Base-by-base conservation (phyloP, 2,113 vertebrate species). In the Macquaria australasica region DNA sequence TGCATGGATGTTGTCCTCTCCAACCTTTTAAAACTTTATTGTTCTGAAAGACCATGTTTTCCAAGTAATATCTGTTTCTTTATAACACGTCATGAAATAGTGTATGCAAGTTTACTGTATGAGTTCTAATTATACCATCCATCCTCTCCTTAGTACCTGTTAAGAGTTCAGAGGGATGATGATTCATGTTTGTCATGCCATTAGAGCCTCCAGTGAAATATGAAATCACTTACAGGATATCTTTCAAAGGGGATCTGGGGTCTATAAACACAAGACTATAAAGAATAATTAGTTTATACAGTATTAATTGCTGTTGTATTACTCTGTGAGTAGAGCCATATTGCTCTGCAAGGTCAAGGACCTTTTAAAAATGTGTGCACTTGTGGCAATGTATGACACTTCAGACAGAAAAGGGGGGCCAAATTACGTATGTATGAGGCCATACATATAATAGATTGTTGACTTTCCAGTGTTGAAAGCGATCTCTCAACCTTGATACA, bases 81-180 rank as follows among this genome's bases (percentile, higher is more conserved):
- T 72, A 51, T 39, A 79, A 69, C 72, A 72, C 45, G 66, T 60
- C 50, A 45, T 86, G 5, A 71, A 77, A 79, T 59, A 56, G 48
- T 76, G 10, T 37, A 73, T 18, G 21, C 6, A 25, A 63, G 34
- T 78, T 48, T 28, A 68, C 56, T 63, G 6, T 76, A 70, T 12
- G 12, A 45, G 39, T 34, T 70, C 1, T 48, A 64, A 23, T 25
- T 16, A 59, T 62, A 55, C 41, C 23, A 71, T 59, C 41, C 45
- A 66, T 45, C n/a, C 5, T 66, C 50, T 77, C 23, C 15, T 45
- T 34, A 20, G 5, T 56, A 53, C 56, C 43, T 41, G 21, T n/a
- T n/a, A 28, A 60, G 5, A 64, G 8, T 74, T 58, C 51, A 77
- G 14, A 56, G 11, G 39, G 15, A 58, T 50, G 23, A 20, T 76